Evolutionary conservation across 2,113 vertebrate species (phyloP), one percentile per base, ranked within the genome.

Genomic region (Scartelaos histophorus): DNA sequence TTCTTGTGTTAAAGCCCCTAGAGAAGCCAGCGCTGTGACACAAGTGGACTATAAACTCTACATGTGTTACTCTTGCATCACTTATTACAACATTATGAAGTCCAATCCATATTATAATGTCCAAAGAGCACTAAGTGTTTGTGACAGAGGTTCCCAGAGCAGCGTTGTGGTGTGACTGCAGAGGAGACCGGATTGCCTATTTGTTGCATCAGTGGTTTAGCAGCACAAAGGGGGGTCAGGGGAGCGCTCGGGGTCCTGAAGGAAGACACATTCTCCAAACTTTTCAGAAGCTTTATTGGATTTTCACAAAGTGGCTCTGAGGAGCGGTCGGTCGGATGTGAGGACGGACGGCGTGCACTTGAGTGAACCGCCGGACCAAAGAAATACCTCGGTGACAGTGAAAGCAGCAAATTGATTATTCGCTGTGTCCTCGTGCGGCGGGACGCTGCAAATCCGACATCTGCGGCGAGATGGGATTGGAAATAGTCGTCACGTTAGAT

Each of bases 161-260:
- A 16, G 65, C 45, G 64, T n/a, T 54, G 22, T n/a, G 66, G 66
- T 43, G 38, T 43, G 29, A 19, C 79, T 29, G 80, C 13, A 35
- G 71, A 67, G 7, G 72, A 86, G 87, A 91, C 74, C 54, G 81
- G 82, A 91, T 90, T 92, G 90, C 88, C 85, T 89, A 90, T 91
- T 91, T 90, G 86, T 90, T 91, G 91, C 89, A 91, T 91, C 87
- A 90, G 75, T 90, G 86, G 83, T 89, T 90, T 73, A 72, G 85
- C 74, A 65, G 80, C 67, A 15, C 76, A 67, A 77, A 82, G 78
- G 78, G 22, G 77, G 71, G 78, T 49, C 60, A 68, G 70, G 78
- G 70, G 71, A 73, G 82, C 47, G 49, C 75, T 80, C 72, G 80
- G n/a, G 58, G 58, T 78, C 81, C 82, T 67, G 13, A 71, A 82